A percentile compares a stretch with the other conserved stretches of the same genome.
phyloP scores from a whole-genome alignment of 2,888 invertebrate species.

The Terebella lapidaria region DNA sequence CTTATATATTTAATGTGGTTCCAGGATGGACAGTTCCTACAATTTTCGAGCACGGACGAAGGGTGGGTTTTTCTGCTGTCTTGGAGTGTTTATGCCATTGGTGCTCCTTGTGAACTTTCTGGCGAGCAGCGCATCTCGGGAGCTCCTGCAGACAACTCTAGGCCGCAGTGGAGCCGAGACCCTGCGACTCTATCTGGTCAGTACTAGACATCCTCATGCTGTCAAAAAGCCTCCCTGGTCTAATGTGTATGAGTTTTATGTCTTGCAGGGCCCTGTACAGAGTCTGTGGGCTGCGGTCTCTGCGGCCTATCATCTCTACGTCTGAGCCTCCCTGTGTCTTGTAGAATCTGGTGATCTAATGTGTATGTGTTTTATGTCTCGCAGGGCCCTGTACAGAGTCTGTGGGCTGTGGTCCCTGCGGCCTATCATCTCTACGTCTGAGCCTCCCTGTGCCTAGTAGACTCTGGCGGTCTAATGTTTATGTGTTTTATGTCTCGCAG shows the following conservation, averaged over 20 bases:
- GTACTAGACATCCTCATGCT: not conserved
- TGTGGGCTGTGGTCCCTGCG: conserved; percentile 48
- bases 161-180: conserved; percentile 39
- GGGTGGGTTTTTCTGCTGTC: conserved; percentile 44
- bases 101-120: conserved; percentile 38
- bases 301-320: conserved; percentile 44
- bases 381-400: conserved; percentile 46
- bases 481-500: conserved; percentile 30
- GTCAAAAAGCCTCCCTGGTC: no score
- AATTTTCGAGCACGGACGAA: conserved; percentile 45
- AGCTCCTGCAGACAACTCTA: conserved; percentile 33
- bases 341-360: no score
- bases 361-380: no score
- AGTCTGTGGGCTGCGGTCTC: conserved; percentile 48
- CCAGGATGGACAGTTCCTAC: conserved; percentile 28
- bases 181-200: conserved; percentile 44
- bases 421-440: conserved; percentile 46
- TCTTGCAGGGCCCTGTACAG: conserved; percentile 49
- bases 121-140: conserved; percentile 42
- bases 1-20: conserved; percentile 9
- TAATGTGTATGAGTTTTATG: no score
- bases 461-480: no score
- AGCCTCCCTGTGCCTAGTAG: not conserved
- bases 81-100: conserved; percentile 45
- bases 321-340: conserved; percentile 13